Base-by-base conservation (phyloP, 1,140 invertebrate species). In the Anthonomus grandis region DNA sequence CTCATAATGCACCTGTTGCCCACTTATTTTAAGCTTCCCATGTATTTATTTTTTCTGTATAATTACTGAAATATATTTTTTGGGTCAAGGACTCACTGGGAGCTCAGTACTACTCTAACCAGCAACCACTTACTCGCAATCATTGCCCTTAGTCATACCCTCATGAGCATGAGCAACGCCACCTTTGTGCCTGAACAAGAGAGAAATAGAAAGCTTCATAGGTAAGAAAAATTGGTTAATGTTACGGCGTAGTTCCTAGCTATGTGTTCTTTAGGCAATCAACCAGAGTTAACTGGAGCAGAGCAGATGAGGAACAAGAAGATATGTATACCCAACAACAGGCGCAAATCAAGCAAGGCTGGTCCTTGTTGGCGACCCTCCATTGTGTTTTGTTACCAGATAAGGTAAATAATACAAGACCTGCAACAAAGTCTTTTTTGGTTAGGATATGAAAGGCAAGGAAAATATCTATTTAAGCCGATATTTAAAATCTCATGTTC, bases 161-260 rank as follows among this genome's bases (percentile, higher is more conserved):
- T 99, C 15, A 98, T 98, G 93, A 95, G 93, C 0, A 97, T 98
- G 92, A 95, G 90, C 70, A 93, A 93, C 68, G 92, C 94, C 21
- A 93, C 91, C 15, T 97, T 98, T 71, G 81, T 91, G 53, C 85
- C 88, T 0, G 89, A 91, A 66, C 88, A 89, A 73, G 90, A 92
- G 71, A 78, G 88, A 17, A 85, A 83, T 65, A 78, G 89, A 41
- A 86, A 88, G 71, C 72, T 90, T 66, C 84, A 89, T 65, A 84
- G 86, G 76, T 21, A 48, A n/a, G n/a, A n/a, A n/a, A n/a, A n/a
- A 48, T 27, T 27, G 6, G 36, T 34, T 34, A 13, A n/a, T n/a
- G n/a, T n/a, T n/a, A n/a, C n/a, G n/a, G n/a, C n/a, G n/a, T n/a
- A n/a, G n/a, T n/a, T n/a, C n/a, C 15, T 13, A 34, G 31, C 31